Base-by-base conservation (phyloP, 2,113 vertebrate genomes). In the Gadus chalcogrammus region DNA sequence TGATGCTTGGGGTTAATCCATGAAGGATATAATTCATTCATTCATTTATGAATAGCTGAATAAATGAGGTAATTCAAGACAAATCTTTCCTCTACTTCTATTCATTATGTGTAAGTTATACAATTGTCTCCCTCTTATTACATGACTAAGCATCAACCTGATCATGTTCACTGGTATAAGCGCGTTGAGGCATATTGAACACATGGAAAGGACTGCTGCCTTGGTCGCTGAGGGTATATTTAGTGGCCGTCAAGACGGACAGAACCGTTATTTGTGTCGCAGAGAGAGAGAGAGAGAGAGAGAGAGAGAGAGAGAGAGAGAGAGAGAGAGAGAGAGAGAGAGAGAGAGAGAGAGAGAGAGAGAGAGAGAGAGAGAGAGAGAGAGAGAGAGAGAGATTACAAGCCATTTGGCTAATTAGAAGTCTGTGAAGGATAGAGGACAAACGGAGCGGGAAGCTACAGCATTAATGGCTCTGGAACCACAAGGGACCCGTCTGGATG, bases 401-500 rank as follows among this genome's bases (percentile, higher is more conserved):
- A 17, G 68, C 74, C 68, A 85, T 87, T 82, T 82, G 61, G 61
- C 70, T 87, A 82, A 85, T 79, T 84, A 72, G 78, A 72, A 68
- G 70, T 80, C 73, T 76, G 77, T 77, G 77, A 70, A 16, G 68
- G 79, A 64, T 67, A 70, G 63, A 20, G 60, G 68, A 67, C 55
- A 48, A 31, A 76, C 74, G n/a, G 55, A 58, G 15, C 4, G 15
- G 7, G n/a, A 58, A 17, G 55, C 15, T 17, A 16, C 16, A 17
- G 16, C 5, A 48, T 9, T 7, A 48, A 48, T 48, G 42, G 42
- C 8, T 48, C 8, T 48, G 38, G 38, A 42, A 42, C 38, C 5
- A 42, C 6, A 42, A 11, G 38, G 38, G 38, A 42, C 38, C 38
- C 38, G 38, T 42, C 38, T 42, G 42, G 12, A 9, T 48, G 42